A percentile compares a stretch with the other conserved stretches of the same genome.
phyloP scores from a whole-genome alignment of 37 sponge, comb jelly and placozoan genomes.

The Bolinopsis microptera region DNA sequence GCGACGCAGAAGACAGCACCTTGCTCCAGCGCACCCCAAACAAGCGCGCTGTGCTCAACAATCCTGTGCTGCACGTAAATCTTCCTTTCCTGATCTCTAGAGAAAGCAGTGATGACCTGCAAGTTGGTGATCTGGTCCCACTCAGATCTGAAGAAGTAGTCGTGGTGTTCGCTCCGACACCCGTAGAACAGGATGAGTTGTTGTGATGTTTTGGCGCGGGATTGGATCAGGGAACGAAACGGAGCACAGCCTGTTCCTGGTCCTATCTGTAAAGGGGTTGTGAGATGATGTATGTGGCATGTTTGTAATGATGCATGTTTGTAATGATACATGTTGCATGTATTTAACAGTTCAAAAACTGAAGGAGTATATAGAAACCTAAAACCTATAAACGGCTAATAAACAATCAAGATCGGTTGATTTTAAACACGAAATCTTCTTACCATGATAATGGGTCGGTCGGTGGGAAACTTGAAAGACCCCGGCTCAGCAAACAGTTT shows the following conservation, averaged over 20 bases:
- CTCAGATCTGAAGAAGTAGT: conserved; percentile 84
- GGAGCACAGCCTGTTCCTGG: conserved; percentile 97
- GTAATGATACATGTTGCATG: no score
- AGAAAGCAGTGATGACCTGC: conserved; percentile 84
- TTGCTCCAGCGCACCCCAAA: conserved; percentile 75
- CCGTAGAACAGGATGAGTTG: conserved; percentile 90
- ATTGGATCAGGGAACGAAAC: conserved; percentile 85
- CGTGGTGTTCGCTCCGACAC: conserved; percentile 79
- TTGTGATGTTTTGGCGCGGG: conserved; percentile 12
- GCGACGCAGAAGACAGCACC: conserved; percentile 84
- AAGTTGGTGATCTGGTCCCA: conserved; percentile 73
- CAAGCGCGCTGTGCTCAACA: conserved; percentile 71
- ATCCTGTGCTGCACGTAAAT: conserved; percentile 92
- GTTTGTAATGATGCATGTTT: no score
- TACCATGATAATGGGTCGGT: conserved; percentile 63
- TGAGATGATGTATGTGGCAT: no score
- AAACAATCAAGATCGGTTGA: no score
- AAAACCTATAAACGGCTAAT: no score
- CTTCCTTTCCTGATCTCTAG: conserved; percentile 87
- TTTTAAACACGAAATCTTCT: no score
- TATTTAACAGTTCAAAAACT: no score
- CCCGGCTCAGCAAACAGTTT: not conserved
- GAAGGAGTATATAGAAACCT: no score
- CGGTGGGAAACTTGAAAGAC: conserved; percentile 47
- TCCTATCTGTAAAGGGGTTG: conserved; percentile 14